These are phyloP conservation scores for Galemys pyrenaicus DNA, from an alignment of 2,113 vertebrate genomes.

Conservation along the genomic window DNA sequence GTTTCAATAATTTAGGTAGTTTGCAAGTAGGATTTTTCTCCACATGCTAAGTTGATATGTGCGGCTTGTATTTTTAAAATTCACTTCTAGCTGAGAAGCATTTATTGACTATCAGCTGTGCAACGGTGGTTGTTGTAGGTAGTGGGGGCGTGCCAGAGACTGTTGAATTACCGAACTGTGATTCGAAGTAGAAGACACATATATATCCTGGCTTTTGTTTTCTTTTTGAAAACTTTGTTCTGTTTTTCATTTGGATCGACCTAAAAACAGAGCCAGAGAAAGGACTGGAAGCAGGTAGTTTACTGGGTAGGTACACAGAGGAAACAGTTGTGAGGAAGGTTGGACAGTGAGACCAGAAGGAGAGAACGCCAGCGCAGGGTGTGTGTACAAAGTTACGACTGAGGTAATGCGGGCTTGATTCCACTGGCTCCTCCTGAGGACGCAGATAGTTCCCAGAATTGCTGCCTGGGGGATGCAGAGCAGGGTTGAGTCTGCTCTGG, in stretches of 20 bases:
- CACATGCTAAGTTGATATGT: background rate
- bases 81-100: background rate
- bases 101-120: background rate
- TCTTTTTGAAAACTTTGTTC: background rate
- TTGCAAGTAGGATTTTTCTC: background rate
- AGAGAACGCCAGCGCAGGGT: background rate
- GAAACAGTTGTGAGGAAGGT: background rate
- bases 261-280: background rate
- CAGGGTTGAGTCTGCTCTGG: background rate
- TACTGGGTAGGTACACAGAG: background rate
- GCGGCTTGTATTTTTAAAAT: background rate
- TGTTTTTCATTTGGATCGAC: background rate
- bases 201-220: background rate
- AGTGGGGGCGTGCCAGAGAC: background rate
- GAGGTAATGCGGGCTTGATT: background rate
- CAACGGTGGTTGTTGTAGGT: background rate
- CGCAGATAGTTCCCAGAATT: background rate
- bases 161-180: background rate
- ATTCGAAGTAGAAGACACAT: background rate
- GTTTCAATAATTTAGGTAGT: background rate
- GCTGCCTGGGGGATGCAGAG: background rate
- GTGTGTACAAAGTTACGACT: background rate
- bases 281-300: background rate
- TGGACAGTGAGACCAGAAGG: background rate
- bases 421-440: background rate